phyloP scores from a whole-genome alignment of 1,140 invertebrate genomes.

The Amphibalanus amphitrite region DNA sequence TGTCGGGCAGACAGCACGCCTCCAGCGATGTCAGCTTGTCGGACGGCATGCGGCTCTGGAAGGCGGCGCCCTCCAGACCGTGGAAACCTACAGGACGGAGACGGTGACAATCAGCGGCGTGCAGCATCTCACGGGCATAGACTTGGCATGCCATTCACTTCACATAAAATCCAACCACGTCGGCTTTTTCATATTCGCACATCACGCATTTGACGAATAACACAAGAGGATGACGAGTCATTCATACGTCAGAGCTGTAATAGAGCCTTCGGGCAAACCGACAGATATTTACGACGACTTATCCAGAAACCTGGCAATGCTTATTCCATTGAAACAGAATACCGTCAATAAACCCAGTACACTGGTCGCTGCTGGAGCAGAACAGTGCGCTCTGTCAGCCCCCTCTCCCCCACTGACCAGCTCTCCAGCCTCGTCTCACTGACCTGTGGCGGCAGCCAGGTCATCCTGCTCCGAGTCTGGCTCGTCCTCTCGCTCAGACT shows the following conservation, averaged over 20 bases:
- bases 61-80: slow-evolving; percentile 77
- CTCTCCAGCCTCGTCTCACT: background rate
- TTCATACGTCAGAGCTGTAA: too few relatives aligned
- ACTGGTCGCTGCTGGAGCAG: too few relatives aligned
- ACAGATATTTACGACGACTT: too few relatives aligned
- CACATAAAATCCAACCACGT: background rate
- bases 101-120: background rate
- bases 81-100: slow-evolving; percentile 10
- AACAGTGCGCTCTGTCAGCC: too few relatives aligned
- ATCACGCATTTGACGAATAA: too few relatives aligned
- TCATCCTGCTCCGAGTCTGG: slow-evolving; percentile 4
- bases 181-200: too few relatives aligned
- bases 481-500: slow-evolving; percentile 3
- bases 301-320: too few relatives aligned
- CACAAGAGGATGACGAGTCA: too few relatives aligned
- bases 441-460: background rate
- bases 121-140: too few relatives aligned
- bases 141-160: background rate
- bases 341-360: too few relatives aligned
- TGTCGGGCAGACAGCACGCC: slow-evolving; percentile 81
- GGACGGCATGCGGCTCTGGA: slow-evolving; percentile 79
- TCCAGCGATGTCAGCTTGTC: slow-evolving; percentile 90
- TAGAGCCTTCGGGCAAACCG: too few relatives aligned
- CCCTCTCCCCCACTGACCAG: background rate
- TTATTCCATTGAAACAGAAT: too few relatives aligned